These are phyloP conservation scores for Crocuta crocuta DNA, from an alignment of 2,113 vertebrate genomes.

Conservation along the genomic window DNA sequence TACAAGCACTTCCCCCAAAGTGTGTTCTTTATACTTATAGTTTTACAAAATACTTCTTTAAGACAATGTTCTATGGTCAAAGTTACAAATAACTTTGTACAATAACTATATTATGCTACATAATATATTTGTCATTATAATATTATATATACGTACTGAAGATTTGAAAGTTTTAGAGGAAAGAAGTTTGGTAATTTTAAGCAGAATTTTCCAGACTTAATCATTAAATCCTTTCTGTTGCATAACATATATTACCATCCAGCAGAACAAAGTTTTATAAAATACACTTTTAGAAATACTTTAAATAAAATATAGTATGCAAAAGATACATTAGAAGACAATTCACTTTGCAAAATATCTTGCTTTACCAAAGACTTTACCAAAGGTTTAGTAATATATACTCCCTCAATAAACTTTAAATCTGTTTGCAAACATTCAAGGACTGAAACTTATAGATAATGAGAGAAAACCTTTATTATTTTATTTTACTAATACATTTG, in stretches of 20 bases:
- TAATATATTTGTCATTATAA: neutral
- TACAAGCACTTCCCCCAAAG: neutral
- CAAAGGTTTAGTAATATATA: neutral
- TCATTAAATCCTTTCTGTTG: neutral
- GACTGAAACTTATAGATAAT: neutral
- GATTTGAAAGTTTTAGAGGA: constrained; percentile 14
- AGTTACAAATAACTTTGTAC: neutral
- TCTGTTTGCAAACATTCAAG: constrained; percentile 22
- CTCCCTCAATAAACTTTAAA: constrained; percentile 4
- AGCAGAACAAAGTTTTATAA: constrained; percentile 34
- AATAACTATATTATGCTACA: neutral
- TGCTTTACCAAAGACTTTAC: constrained; percentile 28
- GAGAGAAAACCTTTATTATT: neutral
- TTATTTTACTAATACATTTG: neutral
- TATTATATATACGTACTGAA: neutral
- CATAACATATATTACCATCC: neutral
- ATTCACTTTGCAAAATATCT: constrained; percentile 27
- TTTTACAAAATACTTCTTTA: constrained; percentile 23
- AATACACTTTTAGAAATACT: neutral
- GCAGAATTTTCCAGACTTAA: constrained; percentile 42
- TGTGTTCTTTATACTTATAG: neutral
- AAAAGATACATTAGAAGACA: constrained; percentile 27
- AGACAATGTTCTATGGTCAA: neutral
- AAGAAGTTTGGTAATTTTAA: constrained; percentile 27
- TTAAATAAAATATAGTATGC: neutral